A percentile compares a stretch with the other conserved stretches of the same genome.
Conservation (phyloP, 1,140 invertebrate genomes). For the Bombus consobrinus region DNA sequence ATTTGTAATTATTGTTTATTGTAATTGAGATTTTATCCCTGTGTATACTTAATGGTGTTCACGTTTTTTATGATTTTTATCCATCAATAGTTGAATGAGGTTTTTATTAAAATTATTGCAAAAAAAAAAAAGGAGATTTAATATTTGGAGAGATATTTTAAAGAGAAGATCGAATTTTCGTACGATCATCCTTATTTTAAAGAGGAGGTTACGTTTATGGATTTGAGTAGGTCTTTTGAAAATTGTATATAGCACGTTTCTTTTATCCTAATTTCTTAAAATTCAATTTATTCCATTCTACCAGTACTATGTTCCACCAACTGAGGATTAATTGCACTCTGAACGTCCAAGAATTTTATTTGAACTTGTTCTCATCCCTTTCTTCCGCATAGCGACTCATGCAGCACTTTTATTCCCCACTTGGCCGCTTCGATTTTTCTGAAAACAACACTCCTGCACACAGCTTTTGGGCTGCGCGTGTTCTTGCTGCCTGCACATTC, state of each 20-base stretch:
- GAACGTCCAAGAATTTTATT: background rate
- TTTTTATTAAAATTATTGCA: background rate
- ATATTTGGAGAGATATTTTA: background rate
- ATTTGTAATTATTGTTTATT: background rate
- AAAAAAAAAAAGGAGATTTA: no score
- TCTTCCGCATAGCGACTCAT: background rate
- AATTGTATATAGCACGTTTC: background rate
- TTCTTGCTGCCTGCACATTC: background rate
- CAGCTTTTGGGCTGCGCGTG: background rate
- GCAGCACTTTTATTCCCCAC: background rate
- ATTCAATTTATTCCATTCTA: background rate
- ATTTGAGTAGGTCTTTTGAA: background rate
- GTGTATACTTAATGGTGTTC: no score
- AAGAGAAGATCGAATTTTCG: background rate
- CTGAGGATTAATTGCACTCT: background rate
- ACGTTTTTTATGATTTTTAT: background rate
- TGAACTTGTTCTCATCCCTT: background rate
- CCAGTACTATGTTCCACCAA: background rate
- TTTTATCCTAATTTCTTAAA: background rate
- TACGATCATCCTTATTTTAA: background rate
- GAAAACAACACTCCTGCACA: background rate
- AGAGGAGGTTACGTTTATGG: no score
- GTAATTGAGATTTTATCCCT: background rate
- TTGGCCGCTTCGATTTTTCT: background rate
- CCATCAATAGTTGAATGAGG: background rate